Percentiles rank a stretch among this genome's conserved stretches.
These are phyloP conservation scores for Drosophila hydei DNA, from an alignment of 1,140 invertebrate genomes.

Conservation along the genomic window DNA sequence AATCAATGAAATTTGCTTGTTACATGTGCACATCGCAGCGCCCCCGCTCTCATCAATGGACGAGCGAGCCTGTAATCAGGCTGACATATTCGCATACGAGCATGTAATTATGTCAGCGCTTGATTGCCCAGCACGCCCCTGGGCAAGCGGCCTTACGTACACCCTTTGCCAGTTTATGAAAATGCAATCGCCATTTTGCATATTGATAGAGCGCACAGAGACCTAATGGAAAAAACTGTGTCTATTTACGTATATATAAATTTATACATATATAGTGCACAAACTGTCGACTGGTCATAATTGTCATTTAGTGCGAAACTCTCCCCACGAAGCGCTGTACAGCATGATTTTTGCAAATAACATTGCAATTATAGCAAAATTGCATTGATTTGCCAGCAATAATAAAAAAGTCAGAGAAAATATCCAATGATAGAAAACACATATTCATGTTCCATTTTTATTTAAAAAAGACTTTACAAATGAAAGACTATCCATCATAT, in stretches of 20 bases:
- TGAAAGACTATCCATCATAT: neutral
- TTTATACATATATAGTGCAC: neutral
- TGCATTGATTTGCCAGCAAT: conserved; percentile 46
- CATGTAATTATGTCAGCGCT: conserved; percentile 73
- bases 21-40: conserved; percentile 41
- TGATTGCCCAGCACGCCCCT: conserved; percentile 59
- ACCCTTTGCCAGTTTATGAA: conserved; percentile 60
- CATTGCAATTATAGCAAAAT: conserved; percentile 58
- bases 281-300: conserved; percentile 33
- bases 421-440: neutral
- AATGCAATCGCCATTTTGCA: conserved; percentile 60
- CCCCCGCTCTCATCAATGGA: conserved; percentile 7
- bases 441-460: neutral
- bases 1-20: conserved; percentile 62
- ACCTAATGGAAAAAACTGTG: neutral
- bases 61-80: conserved; percentile 53
- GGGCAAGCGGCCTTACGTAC: conserved; percentile 24
- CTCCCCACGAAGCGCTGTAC: too few relatives aligned
- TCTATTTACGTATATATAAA: neutral
- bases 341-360: conserved; percentile 41
- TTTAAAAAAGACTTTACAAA: neutral
- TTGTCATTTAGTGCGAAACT: conserved; percentile 40
- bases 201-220: conserved; percentile 52
- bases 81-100: conserved; percentile 55
- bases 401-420: neutral